Percentiles rank a stretch among this genome's conserved stretches.
Conservation (phyloP, 2,113 vertebrate genomes). For the Thalassarche chlororhynchos region DNA sequence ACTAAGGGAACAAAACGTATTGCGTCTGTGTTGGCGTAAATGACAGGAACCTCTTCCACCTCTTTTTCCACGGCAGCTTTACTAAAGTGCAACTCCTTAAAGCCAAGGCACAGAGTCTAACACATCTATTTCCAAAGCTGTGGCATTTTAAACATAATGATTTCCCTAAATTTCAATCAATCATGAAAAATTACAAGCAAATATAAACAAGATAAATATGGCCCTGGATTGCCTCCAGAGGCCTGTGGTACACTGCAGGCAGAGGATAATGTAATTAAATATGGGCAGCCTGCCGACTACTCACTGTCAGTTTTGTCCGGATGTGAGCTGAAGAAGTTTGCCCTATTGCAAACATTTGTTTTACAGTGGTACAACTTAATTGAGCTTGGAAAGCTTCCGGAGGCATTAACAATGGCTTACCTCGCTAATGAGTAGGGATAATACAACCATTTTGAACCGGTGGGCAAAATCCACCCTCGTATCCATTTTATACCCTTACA, state of each 20-base stretch:
- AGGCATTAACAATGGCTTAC: background rate
- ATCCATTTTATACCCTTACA: background rate
- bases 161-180: slow-evolving; percentile 18
- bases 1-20: background rate
- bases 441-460: background rate
- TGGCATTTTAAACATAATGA: slow-evolving; percentile 5
- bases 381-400: background rate
- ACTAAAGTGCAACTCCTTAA: background rate
- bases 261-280: slow-evolving; percentile 3
- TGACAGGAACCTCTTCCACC: background rate
- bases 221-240: slow-evolving; percentile 45
- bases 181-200: slow-evolving; percentile 47
- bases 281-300: background rate
- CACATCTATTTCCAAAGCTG: background rate
- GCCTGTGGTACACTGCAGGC: slow-evolving; percentile 20
- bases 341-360: slow-evolving; percentile 38
- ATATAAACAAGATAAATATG: slow-evolving; percentile 54
- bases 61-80: background rate
- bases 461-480: background rate
- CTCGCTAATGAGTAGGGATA: background rate
- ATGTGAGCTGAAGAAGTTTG: slow-evolving; percentile 39
- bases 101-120: background rate
- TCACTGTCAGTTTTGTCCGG: background rate
- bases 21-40: background rate
- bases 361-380: slow-evolving; percentile 26